Conservation (phyloP, 2,888 invertebrate species). For the Allolobophora icterica region DNA sequence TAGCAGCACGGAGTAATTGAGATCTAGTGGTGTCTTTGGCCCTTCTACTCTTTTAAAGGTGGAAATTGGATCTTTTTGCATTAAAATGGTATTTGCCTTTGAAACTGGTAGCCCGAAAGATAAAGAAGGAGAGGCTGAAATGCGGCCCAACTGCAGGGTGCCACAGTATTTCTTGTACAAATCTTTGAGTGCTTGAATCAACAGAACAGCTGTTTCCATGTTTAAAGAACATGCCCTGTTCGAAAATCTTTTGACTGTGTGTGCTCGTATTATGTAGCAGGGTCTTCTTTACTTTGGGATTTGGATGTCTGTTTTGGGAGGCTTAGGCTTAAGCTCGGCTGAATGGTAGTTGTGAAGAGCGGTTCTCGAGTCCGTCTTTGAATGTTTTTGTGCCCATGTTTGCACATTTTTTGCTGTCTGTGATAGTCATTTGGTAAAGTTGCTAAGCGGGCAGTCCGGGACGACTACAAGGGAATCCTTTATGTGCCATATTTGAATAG, state of each 20-base stretch:
- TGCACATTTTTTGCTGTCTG: not conserved
- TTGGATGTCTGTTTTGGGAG: not conserved
- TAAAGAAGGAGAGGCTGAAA: not conserved
- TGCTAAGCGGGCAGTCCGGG: not conserved
- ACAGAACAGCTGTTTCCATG: not conserved
- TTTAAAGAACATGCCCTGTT: not conserved
- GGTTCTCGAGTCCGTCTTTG: not conserved
- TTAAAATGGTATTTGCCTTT: not conserved
- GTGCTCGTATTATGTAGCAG: not conserved
- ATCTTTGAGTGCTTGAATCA: conserved; percentile 8
- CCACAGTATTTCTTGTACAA: not conserved
- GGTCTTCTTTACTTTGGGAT: not conserved
- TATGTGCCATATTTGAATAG: not conserved
- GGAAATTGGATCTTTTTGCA: not conserved
- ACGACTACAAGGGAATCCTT: not conserved
- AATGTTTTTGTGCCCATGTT: not conserved
- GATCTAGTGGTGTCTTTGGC: not conserved
- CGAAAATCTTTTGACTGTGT: not conserved
- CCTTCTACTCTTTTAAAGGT: not conserved
- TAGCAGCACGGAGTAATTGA: not conserved
- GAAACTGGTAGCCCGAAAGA: not conserved
- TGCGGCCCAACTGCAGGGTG: not conserved
- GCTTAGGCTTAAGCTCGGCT: not conserved
- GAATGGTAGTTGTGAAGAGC: conserved; percentile 14
- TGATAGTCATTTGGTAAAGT: not conserved